Evolutionary conservation across 2,113 vertebrate species (phyloP).

Genomic region (Zosterops japonicus): DNA sequence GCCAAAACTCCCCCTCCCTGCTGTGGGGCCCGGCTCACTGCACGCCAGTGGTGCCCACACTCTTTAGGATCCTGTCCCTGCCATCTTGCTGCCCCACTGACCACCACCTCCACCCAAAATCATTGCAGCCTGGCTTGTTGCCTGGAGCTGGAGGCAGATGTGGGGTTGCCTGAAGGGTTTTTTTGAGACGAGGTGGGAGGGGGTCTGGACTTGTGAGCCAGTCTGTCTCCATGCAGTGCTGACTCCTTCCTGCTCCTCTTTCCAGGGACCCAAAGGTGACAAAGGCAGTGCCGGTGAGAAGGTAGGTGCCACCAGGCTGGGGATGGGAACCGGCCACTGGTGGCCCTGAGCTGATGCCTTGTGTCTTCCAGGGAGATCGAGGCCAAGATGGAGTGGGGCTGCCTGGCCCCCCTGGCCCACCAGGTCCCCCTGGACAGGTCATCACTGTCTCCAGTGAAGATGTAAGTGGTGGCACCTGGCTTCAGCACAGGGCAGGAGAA

Average conservation of each 20-base stretch:
- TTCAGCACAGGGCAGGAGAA: too few relatives aligned
- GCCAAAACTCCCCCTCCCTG: not conserved
- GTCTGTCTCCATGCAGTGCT: fast-evolving
- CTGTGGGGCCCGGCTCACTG: fast-evolving
- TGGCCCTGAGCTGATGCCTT: not conserved
- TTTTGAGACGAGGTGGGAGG: not conserved
- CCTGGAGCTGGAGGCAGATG: not conserved
- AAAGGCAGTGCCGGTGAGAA: slow-evolving; percentile 81
- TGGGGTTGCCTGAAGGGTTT: not conserved
- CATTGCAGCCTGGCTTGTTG: fast-evolving
- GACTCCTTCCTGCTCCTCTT: not conserved
- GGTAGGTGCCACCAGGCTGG: slow-evolving; percentile 70
- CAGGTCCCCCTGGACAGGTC: slow-evolving; percentile 85
- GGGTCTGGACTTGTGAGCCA: not conserved
- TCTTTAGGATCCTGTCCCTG: not conserved
- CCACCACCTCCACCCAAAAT: not conserved
- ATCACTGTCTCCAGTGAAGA: slow-evolving; percentile 66
- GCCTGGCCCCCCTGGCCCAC: slow-evolving; percentile 84
- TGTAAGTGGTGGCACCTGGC: slow-evolving; percentile 51
- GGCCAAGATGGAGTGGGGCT: slow-evolving; percentile 85
- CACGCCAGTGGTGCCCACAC: fast-evolving
- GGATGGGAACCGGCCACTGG: fast-evolving
- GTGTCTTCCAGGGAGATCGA: slow-evolving; percentile 82
- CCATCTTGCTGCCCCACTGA: not conserved
- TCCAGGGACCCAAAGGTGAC: slow-evolving; percentile 87